Evolutionary conservation across 2,888 invertebrate genomes (phyloP), one percentile per base, ranked within the genome.

Genomic region (Hypolimnas misippus): DNA sequence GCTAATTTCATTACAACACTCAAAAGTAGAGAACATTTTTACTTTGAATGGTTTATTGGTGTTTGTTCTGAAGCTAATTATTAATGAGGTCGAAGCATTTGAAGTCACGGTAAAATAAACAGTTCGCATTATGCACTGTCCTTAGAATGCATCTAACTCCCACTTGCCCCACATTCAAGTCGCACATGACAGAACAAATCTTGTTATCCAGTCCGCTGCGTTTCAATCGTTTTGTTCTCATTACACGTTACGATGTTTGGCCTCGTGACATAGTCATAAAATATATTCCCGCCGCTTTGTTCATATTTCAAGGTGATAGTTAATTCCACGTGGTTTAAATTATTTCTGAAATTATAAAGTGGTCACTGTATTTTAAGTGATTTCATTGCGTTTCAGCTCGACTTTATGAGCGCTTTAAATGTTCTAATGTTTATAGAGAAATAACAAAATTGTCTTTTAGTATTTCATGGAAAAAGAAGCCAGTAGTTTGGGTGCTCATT

Each of bases 241-340:
- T 62, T 51, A 49, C 38, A 31, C 19, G 44, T 46, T 42, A 44
- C 33, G 56, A 16, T 8, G 60, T 55, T 56, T 63, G 60, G 64
- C 66, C 70, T 73, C 70, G 68, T 69, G 71, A 74, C 70, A 72
- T 74, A 72, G 75, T 73, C 77, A 77, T 82, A 77, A 81, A 81
- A 78, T 74, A 75, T 78, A 79, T 78, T 80, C 57, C 58, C 35
- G 52, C 31, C 56, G 54, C 57, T 62, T 58, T 40, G 61, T 65
- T 54, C 44, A 51, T 52, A 42, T 55, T 62, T 65, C 62, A 62
- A 65, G 58, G 62, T 56, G 38, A 59, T 59, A 25, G 31, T 57
- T 44, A 62, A 54, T 33, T 54, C 42, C 50, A 16, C 38, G 46
- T 46, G 54, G n/a, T 17, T 49, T 46, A 8, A 29, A 42, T 40